Percentiles rank a stretch among this genome's conserved stretches.
These are phyloP conservation scores for Neria commutata DNA, from an alignment of 2,888 invertebrate genomes.

Conservation along the genomic window DNA sequence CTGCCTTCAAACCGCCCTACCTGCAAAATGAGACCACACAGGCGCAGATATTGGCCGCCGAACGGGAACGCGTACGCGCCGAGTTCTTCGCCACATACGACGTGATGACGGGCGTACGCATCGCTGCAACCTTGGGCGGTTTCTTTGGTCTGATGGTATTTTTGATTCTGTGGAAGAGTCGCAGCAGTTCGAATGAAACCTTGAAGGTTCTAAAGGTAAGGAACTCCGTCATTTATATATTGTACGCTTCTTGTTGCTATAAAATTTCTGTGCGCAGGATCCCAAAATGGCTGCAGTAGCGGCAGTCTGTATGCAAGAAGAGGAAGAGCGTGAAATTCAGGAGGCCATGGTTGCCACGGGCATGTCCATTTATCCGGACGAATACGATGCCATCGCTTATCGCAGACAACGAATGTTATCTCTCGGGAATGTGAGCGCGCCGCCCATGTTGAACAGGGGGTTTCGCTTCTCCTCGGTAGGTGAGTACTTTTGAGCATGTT, in stretches of 20 bases:
- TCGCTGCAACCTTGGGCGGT: slow-evolving; percentile 88
- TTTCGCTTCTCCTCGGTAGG: slow-evolving; percentile 69
- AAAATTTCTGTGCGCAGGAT: slow-evolving; percentile 62
- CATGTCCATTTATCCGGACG: slow-evolving; percentile 63
- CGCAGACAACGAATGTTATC: slow-evolving; percentile 67
- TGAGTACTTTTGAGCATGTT: slow-evolving; percentile 34
- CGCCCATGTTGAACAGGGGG: slow-evolving; percentile 63
- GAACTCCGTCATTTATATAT: neutral
- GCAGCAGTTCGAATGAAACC: slow-evolving; percentile 76
- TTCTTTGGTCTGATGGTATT: slow-evolving; percentile 92
- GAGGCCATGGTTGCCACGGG: slow-evolving; percentile 75
- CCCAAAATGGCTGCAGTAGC: slow-evolving; percentile 81
- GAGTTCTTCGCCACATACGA: slow-evolving; percentile 91
- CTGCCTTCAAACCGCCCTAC: slow-evolving; percentile 38
- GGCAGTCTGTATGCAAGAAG: slow-evolving; percentile 77
- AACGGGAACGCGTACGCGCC: slow-evolving; percentile 74
- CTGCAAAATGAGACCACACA: slow-evolving; percentile 46
- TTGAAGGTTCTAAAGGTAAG: slow-evolving; percentile 68
- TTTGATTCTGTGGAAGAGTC: slow-evolving; percentile 88
- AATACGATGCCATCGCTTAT: slow-evolving; percentile 63
- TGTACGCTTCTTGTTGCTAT: neutral
- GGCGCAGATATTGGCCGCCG: slow-evolving; percentile 59
- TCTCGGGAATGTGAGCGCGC: slow-evolving; percentile 71
- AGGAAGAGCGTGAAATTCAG: slow-evolving; percentile 76
- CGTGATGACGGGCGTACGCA: slow-evolving; percentile 91